phyloP scores from a whole-genome alignment of 2,888 invertebrate species.

The Pseudanteris insignis region DNA sequence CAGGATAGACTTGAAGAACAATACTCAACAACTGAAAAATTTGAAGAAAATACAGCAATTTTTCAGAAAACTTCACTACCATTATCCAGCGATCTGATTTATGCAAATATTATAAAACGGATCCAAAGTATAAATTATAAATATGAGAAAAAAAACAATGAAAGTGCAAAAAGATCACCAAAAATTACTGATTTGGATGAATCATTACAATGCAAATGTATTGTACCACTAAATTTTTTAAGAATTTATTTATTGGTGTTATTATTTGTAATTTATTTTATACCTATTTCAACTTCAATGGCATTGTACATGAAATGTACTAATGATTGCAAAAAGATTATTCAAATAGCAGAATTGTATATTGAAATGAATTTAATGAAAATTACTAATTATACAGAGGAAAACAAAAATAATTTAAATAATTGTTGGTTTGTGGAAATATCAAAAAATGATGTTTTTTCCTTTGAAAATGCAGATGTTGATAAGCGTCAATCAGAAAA shows the following conservation, averaged over 20 bases:
- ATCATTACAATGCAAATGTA: slow-evolving; percentile 43
- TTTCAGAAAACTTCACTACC: neutral
- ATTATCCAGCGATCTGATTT: slow-evolving; percentile 48
- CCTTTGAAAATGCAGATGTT: neutral
- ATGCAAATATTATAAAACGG: slow-evolving; percentile 51
- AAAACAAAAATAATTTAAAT: neutral
- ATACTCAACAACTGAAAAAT: neutral
- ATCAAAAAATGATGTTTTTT: neutral
- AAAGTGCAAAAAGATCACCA: neutral
- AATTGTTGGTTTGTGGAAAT: slow-evolving; percentile 14
- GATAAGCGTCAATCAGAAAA: neutral
- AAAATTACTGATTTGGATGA: neutral
- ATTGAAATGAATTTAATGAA: slow-evolving; percentile 7
- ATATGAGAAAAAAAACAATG: slow-evolving; percentile 17
- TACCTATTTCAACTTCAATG: slow-evolving; percentile 30
- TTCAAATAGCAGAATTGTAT: slow-evolving; percentile 7
- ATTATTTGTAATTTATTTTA: slow-evolving; percentile 50
- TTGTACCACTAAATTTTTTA: slow-evolving; percentile 52
- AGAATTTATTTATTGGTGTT: slow-evolving; percentile 55
- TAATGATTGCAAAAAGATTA: slow-evolving; percentile 30
- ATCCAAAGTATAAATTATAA: slow-evolving; percentile 46
- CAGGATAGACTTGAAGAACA: slow-evolving; percentile 1
- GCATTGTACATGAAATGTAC: slow-evolving; percentile 25
- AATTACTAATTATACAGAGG: neutral
- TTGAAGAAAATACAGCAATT: neutral